These are phyloP conservation scores for Pardosa pseudoannulata DNA, from an alignment of 2,888 invertebrate species.

Conservation along the genomic window DNA sequence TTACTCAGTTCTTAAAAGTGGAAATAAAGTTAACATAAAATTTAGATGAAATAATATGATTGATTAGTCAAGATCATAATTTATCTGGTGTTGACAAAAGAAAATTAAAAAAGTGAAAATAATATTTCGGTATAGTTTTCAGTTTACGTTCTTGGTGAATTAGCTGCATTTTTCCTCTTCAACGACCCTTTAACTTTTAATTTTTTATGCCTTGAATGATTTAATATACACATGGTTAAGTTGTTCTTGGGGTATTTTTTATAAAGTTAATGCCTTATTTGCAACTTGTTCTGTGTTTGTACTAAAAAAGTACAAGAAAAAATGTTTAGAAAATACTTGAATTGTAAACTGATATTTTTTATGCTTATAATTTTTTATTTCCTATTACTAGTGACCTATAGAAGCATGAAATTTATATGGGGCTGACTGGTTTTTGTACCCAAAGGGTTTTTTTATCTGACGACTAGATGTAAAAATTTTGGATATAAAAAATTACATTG, in stretches of 20 bases:
- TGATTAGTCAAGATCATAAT: neutral
- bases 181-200: neutral
- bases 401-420: neutral
- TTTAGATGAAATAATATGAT: neutral
- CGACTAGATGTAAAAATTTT: too few relatives aligned
- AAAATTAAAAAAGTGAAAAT: neutral
- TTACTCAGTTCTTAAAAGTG: neutral
- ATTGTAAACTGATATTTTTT: neutral
- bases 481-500: too few relatives aligned
- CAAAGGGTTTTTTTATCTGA: conserved; percentile 11
- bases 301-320: neutral
- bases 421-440: neutral
- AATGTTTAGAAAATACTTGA: neutral
- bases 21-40: neutral
- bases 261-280: neutral
- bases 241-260: neutral
- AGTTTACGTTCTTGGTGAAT: neutral
- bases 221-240: neutral
- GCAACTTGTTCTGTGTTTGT: neutral
- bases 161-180: neutral
- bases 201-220: neutral
- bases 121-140: neutral
- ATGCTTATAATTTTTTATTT: neutral
- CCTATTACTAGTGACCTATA: neutral
- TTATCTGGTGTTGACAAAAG: neutral